Evolutionary conservation across 1,140 invertebrate genomes (phyloP).

Genomic region (Solen grandis): DNA sequence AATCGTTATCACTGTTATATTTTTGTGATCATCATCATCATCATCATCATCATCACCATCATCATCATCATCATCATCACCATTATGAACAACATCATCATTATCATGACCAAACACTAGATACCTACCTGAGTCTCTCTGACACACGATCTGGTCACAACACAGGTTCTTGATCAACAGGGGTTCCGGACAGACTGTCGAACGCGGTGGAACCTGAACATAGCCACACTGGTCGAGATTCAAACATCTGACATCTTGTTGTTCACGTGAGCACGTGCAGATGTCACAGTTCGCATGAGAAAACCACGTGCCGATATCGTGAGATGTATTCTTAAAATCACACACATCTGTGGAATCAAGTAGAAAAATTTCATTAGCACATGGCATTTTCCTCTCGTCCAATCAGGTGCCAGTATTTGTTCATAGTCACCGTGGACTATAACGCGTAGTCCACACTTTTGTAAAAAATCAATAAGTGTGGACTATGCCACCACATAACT

Average conservation of each 20-base stretch:
- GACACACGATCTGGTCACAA: conserved; percentile 14
- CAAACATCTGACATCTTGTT: conserved; percentile 2
- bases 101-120: neutral
- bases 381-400: too few species aligned
- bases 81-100: neutral
- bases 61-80: neutral
- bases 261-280: conserved; percentile 1
- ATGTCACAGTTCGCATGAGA: conserved; percentile 12
- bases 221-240: neutral
- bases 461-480: too few species aligned
- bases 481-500: too few species aligned
- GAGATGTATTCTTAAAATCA: conserved; percentile 7
- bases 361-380: too few species aligned
- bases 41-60: neutral
- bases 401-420: too few species aligned
- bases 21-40: neutral
- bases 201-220: neutral
- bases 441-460: too few species aligned
- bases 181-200: conserved; percentile 11
- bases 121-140: conserved; percentile 17
- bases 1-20: too few species aligned
- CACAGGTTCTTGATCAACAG: neutral
- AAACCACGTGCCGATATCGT: conserved; percentile 28
- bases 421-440: too few species aligned
- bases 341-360: conserved; percentile 4